Percentiles rank a stretch among this genome's conserved stretches.
phyloP scores from a whole-genome alignment of 2,113 vertebrate species.

The Thamnophis sirtalis region DNA sequence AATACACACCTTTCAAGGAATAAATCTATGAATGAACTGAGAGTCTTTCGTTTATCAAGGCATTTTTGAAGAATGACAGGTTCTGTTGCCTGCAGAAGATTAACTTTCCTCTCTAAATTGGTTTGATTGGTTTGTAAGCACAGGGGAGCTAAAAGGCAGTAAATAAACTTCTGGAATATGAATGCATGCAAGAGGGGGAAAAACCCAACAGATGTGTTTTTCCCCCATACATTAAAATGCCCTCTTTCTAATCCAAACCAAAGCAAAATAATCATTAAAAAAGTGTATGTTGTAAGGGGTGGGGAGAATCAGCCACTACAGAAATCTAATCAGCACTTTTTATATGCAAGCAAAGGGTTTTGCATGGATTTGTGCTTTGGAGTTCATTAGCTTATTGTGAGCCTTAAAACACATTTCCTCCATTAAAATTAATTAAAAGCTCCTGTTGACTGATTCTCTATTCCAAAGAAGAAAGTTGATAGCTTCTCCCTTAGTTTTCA shows the following conservation, averaged over 20 bases:
- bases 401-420: constrained; percentile 66
- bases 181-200: background rate
- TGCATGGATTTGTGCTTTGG: constrained; percentile 68
- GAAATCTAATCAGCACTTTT: constrained; percentile 66
- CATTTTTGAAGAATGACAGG: background rate
- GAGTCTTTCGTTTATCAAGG: background rate
- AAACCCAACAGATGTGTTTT: background rate
- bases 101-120: constrained; percentile 3
- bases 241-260: background rate
- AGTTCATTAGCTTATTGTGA: constrained; percentile 71
- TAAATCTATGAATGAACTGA: constrained; percentile 24
- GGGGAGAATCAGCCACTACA: constrained; percentile 49
- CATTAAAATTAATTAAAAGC: constrained; percentile 75
- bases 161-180: constrained; percentile 50
- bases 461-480: constrained; percentile 42
- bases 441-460: constrained; percentile 57
- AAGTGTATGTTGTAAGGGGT: background rate
- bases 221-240: background rate
- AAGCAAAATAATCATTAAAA: background rate
- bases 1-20: background rate
- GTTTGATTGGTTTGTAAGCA: constrained; percentile 46
- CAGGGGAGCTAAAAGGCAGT: constrained; percentile 49
- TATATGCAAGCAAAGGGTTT: constrained; percentile 55
- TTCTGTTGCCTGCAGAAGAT: constrained; percentile 11
- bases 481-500: constrained; percentile 43